Base-by-base conservation (phyloP, 2,113 vertebrate genomes). In the Rutilus rutilus region DNA sequence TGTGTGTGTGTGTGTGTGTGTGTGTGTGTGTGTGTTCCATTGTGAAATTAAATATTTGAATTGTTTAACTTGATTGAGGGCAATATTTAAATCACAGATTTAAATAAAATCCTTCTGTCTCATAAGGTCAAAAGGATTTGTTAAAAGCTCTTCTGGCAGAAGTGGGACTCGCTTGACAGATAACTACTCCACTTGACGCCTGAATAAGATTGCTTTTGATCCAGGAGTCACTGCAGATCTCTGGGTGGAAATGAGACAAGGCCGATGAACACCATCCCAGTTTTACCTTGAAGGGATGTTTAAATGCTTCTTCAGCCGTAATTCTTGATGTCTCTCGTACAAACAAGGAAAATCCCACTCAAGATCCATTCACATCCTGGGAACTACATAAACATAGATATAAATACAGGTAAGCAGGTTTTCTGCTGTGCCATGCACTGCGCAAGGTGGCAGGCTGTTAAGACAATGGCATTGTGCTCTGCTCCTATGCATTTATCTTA, bases 281-380 rank as follows among this genome's bases (percentile, higher is more conserved):
- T 80, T 64, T 83, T 90, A 98, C 97, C 97, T 96, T 95, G 85
- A 99, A 11, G 0, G 98, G 97, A 89, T 98, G 97, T 90, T 97
- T 96, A 47, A 97, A 90, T 0, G 96, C 96, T 86, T 98, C 97
- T 30, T 93, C 93, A 60, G 97, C 92, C 0, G 96, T 96, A 87
- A 99, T 95, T 0, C 97, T 91, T 0, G 98, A 99, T 0, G 97
- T 99, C 88, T 99, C 97, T 62, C 98, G 93, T 90, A 99, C 97
- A 89, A 99, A 92, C 0, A 97, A 97, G 0, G 98, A 97, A 87
- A 54, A 30, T 19, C 75, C 52, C 75, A 77, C n/a, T 30, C 27
- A 54, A 75, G 45, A 52, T 54, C 17, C 3, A 77, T 77, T 71
- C 17, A 1, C 25, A 47, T 45, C 42, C 42, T 36, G 10, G 21